Conservation (phyloP, 2,888 invertebrate genomes). For the Hoplodrina ambigua region DNA sequence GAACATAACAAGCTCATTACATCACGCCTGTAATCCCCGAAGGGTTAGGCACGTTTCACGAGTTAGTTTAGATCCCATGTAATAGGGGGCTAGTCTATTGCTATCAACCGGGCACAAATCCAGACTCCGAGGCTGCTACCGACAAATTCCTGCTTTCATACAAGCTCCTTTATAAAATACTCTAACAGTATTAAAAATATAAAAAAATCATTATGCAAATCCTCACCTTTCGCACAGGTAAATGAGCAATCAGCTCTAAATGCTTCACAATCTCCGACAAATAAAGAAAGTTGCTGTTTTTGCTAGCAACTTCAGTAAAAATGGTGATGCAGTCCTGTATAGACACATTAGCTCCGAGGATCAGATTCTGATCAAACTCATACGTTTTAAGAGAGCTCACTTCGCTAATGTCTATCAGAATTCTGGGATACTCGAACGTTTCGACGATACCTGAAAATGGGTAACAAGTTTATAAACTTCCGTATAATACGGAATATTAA, state of each 20-base stretch:
- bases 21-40: no score
- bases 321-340: conserved; percentile 89
- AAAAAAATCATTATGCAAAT: no score
- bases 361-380: conserved; percentile 79
- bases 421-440: conserved; percentile 74
- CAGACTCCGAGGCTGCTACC: no score
- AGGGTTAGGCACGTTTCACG: no score
- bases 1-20: no score
- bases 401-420: conserved; percentile 81
- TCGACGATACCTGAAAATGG: conserved; percentile 83
- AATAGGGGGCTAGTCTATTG: no score
- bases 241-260: conserved; percentile 91
- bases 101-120: no score
- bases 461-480: not conserved
- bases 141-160: no score
- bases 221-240: conserved; percentile 91
- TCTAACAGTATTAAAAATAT: no score
- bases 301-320: conserved; percentile 78
- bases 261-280: conserved; percentile 89
- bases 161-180: no score
- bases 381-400: conserved; percentile 76
- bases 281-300: conserved; percentile 86
- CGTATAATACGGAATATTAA: no score
- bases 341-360: conserved; percentile 90
- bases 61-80: no score